These are phyloP conservation scores for Eubasilissa regina DNA, from an alignment of 1,140 invertebrate genomes.

Conservation along the genomic window DNA sequence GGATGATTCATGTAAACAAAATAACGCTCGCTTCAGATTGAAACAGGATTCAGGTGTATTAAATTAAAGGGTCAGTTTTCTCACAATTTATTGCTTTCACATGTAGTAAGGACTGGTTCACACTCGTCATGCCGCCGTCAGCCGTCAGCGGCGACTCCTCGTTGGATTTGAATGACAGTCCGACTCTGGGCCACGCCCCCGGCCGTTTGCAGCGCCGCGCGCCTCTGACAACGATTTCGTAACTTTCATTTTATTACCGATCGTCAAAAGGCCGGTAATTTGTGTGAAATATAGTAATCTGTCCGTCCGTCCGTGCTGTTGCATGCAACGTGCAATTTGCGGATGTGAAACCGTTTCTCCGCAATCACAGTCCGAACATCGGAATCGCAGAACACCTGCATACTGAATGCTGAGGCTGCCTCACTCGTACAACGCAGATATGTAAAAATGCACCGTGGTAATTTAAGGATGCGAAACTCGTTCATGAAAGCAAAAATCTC, in stretches of 20 bases:
- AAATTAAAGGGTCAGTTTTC: neutral
- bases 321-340: slow-evolving; percentile 53
- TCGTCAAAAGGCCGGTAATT: slow-evolving; percentile 54
- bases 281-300: slow-evolving; percentile 56
- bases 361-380: slow-evolving; percentile 38
- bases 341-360: slow-evolving; percentile 51
- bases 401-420: neutral
- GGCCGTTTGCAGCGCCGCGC: neutral
- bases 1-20: too few relatives aligned
- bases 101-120: slow-evolving; percentile 13
- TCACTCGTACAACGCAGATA: too few relatives aligned
- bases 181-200: neutral
- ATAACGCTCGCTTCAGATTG: too few relatives aligned
- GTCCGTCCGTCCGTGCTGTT: slow-evolving; percentile 35
- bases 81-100: slow-evolving; percentile 11
- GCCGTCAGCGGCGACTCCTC: slow-evolving; percentile 1
- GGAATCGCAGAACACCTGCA: slow-evolving; percentile 24
- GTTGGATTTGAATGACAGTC: slow-evolving; percentile 27
- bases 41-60: too few relatives aligned
- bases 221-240: slow-evolving; percentile 27
- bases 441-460: too few relatives aligned
- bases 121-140: slow-evolving; percentile 17
- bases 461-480: too few relatives aligned
- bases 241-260: slow-evolving; percentile 59
- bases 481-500: too few relatives aligned